Evolutionary conservation across 2,113 vertebrate genomes (phyloP), one percentile per base, ranked within the genome.

Genomic region (Lathamus discolor): DNA sequence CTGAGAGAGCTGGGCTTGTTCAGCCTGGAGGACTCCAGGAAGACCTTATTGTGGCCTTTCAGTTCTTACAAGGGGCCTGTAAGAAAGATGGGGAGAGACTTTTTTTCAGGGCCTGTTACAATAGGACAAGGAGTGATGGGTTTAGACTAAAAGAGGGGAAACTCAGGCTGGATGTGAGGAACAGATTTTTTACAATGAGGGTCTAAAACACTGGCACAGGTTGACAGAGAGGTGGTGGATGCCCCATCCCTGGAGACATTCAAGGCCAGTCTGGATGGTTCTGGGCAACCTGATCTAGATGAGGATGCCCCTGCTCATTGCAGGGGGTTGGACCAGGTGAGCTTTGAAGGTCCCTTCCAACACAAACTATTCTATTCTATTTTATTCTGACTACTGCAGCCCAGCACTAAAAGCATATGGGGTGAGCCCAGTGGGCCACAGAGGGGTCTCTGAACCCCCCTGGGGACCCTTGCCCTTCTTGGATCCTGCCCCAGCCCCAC

Each of bases 391-490:
- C 14, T 1, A 1, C 15, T 37, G 43, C 22, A 72, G 67, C 31
- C 43, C 3, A 8, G 39, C 69, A 49, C 15, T 2, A 3, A 28
- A 10, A 55, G 7, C 6, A 29, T 1, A 0, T 24, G 35, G 11
- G 76, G 8, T 0, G 3, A 88, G 44, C 29, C 49, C 29, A 37
- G 1, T 3, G 7, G 51, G 23, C 22, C 35, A 41, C 39, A 4
- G 2, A 59, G 33, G 43, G 44, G n/a, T 22, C 46, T 70, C 55
- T 0, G 1, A 80, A 88, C 37, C 8, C 1, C 27, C 1, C 6
- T 8, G 3, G n/a, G 25, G 22, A 83, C 17, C 13, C 43, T 54
- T 0, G 0, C 6, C 16, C 12, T 63, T 29, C 44, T 25, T 1
- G 2, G 10, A 41, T 87, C 46, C 48, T 28, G 44, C 31, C 43